Percentiles rank a stretch among this genome's conserved stretches.
These are phyloP conservation scores for Zaprionus lachaisei DNA, from an alignment of 1,140 invertebrate genomes.

Conservation along the genomic window DNA sequence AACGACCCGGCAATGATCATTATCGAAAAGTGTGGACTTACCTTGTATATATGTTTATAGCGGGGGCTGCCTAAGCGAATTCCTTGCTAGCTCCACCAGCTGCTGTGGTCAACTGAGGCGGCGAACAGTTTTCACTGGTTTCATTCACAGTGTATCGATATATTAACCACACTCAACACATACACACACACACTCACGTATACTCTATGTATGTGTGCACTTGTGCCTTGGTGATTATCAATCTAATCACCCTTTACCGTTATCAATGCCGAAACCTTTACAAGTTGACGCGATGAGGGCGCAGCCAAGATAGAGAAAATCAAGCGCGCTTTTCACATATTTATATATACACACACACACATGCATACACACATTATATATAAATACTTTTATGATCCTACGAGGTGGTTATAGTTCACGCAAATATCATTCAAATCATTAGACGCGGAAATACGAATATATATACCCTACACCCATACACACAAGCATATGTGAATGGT, in stretches of 20 bases:
- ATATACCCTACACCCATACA: neutral
- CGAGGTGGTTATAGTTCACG: slow-evolving; percentile 39
- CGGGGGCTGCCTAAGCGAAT: neutral
- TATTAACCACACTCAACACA: neutral
- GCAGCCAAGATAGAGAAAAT: slow-evolving; percentile 27
- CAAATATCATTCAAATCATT: slow-evolving; percentile 23
- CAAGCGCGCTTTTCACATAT: slow-evolving; percentile 13
- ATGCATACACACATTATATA: neutral
- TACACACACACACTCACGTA: neutral
- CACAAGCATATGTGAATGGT: neutral
- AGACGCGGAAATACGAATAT: slow-evolving; percentile 9
- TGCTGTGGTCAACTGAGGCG: slow-evolving; percentile 50
- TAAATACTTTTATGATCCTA: slow-evolving; percentile 20
- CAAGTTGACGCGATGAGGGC: neutral
- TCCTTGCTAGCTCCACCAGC: slow-evolving; percentile 33
- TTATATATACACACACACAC: slow-evolving; percentile 15
- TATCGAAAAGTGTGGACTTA: slow-evolving; percentile 18
- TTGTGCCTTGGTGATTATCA: slow-evolving; percentile 20
- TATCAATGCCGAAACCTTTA: slow-evolving; percentile 15
- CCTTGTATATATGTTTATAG: slow-evolving; percentile 2
- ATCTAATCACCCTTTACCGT: slow-evolving; percentile 48
- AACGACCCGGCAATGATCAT: neutral
- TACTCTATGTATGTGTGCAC: neutral
- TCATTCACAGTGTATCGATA: slow-evolving; percentile 17
- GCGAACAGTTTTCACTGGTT: slow-evolving; percentile 20